Evolutionary conservation across 2,888 invertebrate species (phyloP).

Genomic region (Parthenolecanium corni): DNA sequence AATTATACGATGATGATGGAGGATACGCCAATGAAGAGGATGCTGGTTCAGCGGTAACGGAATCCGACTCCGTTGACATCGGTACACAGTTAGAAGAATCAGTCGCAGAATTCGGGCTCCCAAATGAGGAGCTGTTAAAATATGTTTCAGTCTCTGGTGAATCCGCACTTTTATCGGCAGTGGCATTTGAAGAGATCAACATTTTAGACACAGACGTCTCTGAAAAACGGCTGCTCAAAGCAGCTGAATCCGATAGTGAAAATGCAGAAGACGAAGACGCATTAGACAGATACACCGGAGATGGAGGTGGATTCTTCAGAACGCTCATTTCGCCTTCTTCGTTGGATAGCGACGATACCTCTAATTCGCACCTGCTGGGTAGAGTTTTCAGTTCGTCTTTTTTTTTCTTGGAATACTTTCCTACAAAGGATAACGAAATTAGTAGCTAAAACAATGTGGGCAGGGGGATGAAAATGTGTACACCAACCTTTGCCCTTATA

Average conservation of each 20-base stretch:
- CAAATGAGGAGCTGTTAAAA: neutral
- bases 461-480: neutral
- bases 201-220: neutral
- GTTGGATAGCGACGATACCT: neutral
- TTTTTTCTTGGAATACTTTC: neutral
- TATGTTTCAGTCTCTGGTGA: too few relatives aligned
- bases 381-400: neutral
- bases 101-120: neutral
- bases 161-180: too few relatives aligned
- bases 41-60: neutral
- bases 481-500: neutral
- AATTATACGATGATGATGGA: too few relatives aligned
- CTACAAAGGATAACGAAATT: neutral
- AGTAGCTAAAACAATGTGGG: neutral
- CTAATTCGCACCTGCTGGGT: slow-evolving; percentile 8
- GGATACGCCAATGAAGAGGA: too few relatives aligned
- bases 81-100: neutral
- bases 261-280: neutral
- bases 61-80: neutral
- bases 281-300: slow-evolving; percentile 5
- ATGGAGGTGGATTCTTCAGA: slow-evolving; percentile 17
- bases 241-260: neutral
- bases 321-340: slow-evolving; percentile 14
- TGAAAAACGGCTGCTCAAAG: neutral
- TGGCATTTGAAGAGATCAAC: neutral